Percentiles rank a stretch among this genome's conserved stretches.
Conservation (phyloP, 2,888 invertebrate species). For the Acrobeloides nanus region DNA sequence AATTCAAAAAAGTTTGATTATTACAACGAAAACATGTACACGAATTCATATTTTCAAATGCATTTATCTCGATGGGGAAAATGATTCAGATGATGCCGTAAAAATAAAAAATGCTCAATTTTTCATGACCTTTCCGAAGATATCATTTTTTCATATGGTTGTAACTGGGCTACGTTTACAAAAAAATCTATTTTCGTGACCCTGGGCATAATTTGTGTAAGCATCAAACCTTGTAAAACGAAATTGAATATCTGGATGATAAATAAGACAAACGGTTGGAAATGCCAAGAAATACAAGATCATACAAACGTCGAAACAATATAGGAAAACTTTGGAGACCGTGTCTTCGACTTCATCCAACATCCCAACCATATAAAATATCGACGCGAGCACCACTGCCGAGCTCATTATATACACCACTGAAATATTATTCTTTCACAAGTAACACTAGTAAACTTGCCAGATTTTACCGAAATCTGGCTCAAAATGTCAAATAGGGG, state of each 20-base stretch:
- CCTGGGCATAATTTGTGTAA: too few relatives aligned
- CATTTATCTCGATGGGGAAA: too few relatives aligned
- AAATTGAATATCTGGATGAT: conserved; percentile 44
- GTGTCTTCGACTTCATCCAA: conserved; percentile 34
- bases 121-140: too few relatives aligned
- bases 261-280: conserved; percentile 40
- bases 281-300: conserved; percentile 43
- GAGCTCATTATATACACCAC: conserved; percentile 27
- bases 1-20: too few relatives aligned
- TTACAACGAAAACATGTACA: too few relatives aligned
- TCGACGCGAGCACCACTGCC: conserved; percentile 21
- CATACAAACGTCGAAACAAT: conserved; percentile 40
- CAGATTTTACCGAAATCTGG: neutral
- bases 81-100: too few relatives aligned
- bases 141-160: too few relatives aligned
- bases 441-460: neutral
- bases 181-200: too few relatives aligned
- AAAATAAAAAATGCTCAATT: too few relatives aligned
- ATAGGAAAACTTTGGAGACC: conserved; percentile 34
- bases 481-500: too few relatives aligned
- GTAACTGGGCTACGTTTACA: too few relatives aligned
- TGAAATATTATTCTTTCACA: conserved; percentile 12
- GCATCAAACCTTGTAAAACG: conserved; percentile 15
- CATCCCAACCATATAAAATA: conserved; percentile 49
- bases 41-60: too few relatives aligned